Percentiles rank a stretch among this genome's conserved stretches.
Evolutionary conservation across 2,888 invertebrate species (phyloP).

Genomic region (Elaeidobius kamerunicus): DNA sequence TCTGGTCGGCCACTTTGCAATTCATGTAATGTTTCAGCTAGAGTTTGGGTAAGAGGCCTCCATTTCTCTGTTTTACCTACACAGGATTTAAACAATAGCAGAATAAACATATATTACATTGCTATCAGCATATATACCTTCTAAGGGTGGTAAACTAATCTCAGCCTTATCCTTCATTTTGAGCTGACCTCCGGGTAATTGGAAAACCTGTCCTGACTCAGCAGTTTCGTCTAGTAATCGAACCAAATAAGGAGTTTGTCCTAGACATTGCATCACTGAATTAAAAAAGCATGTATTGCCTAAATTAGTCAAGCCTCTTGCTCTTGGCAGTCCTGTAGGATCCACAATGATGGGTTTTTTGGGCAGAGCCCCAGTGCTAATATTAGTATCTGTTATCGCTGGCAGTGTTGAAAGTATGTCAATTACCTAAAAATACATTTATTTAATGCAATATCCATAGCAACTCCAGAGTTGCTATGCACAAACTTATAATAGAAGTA

Average conservation of each 20-base stretch:
- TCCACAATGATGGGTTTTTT: slow-evolving; percentile 19
- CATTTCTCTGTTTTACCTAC: slow-evolving; percentile 60
- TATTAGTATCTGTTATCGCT: background rate
- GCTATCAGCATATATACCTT: slow-evolving; percentile 39
- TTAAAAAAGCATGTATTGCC: slow-evolving; percentile 98
- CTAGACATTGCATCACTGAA: slow-evolving; percentile 90
- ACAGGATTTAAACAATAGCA: no score
- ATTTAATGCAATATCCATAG: no score
- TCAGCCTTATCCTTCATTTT: slow-evolving; percentile 48
- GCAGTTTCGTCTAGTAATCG: slow-evolving; percentile 66
- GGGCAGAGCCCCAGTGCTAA: slow-evolving; percentile 35
- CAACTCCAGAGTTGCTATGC: no score
- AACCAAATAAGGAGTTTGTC: slow-evolving; percentile 77
- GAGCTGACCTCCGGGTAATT: slow-evolving; percentile 68
- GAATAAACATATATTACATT: no score
- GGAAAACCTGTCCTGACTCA: slow-evolving; percentile 65
- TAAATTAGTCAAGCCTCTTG: slow-evolving; percentile 66
- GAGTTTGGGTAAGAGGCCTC: slow-evolving; percentile 63
- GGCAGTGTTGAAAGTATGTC: slow-evolving; percentile 18
- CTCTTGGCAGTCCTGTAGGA: slow-evolving; percentile 50
- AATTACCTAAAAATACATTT: slow-evolving; percentile 31
- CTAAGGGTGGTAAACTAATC: slow-evolving; percentile 37
- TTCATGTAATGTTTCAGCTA: slow-evolving; percentile 68
- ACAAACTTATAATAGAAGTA: no score
- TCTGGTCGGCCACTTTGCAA: slow-evolving; percentile 63